phyloP scores from a whole-genome alignment of 1,140 invertebrate species.

The Bemisia tabaci region DNA sequence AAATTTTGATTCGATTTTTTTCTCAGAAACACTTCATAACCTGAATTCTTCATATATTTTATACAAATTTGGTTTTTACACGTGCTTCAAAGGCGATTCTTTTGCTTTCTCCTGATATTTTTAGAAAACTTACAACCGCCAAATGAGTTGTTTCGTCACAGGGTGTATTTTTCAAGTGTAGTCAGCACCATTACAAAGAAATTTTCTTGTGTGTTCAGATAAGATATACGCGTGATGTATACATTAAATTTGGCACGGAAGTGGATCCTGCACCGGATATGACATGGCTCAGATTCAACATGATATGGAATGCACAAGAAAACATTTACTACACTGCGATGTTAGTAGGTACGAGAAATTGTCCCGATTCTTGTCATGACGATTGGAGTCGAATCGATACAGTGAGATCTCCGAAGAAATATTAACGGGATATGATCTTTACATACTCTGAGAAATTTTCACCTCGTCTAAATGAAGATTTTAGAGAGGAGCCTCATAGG shows the following conservation, averaged over 20 bases:
- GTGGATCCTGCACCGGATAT: not conserved
- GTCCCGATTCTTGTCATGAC: not conserved
- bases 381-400: no score
- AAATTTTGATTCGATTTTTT: no score
- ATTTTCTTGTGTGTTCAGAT: not conserved
- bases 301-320: not conserved
- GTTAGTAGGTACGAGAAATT: not conserved
- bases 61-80: not conserved
- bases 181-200: no score
- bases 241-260: not conserved
- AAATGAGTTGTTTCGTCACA: no score
- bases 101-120: not conserved
- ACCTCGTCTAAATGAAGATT: no score
- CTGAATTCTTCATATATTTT: not conserved
- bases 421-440: no score
- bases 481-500: no score
- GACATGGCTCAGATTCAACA: not conserved
- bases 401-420: no score
- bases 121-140: not conserved
- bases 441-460: no score
- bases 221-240: not conserved
- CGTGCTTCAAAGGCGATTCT: not conserved
- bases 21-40: not conserved
- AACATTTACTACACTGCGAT: not conserved
- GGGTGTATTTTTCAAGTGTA: no score